Percentiles rank a stretch among this genome's conserved stretches.
phyloP scores from a whole-genome alignment of 2,797 vertebrate genomes.

The Emys orbicularis region DNA sequence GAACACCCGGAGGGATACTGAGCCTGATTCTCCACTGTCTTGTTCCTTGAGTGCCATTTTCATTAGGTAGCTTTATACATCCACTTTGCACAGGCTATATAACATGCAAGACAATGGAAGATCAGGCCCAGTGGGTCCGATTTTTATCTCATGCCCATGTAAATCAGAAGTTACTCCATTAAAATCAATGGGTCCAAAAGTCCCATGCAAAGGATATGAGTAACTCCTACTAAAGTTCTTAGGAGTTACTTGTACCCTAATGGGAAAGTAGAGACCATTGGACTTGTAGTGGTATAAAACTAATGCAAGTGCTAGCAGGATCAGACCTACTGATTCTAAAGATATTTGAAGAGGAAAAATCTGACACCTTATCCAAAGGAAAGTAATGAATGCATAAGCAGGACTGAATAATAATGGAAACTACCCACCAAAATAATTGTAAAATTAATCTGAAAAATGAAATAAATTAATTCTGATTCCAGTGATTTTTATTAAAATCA shows the following conservation, averaged over 20 bases:
- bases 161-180: neutral
- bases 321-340: constrained; percentile 22
- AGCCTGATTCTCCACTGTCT: neutral
- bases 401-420: neutral
- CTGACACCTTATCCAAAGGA: constrained; percentile 30
- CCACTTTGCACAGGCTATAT: neutral
- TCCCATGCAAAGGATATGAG: neutral
- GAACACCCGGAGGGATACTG: neutral
- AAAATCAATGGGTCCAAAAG: neutral
- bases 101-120: neutral
- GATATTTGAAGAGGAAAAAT: constrained; percentile 38
- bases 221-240: neutral
- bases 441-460: constrained; percentile 54
- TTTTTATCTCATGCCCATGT: neutral
- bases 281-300: constrained; percentile 27
- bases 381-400: constrained; percentile 17
- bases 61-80: neutral
- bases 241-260: neutral
- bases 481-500: constrained; percentile 59
- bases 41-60: neutral
- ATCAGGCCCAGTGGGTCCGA: neutral
- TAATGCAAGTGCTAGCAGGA: constrained; percentile 18
- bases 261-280: neutral
- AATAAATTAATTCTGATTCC: constrained; percentile 14
- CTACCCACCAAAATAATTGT: constrained; percentile 21